Base-by-base conservation (phyloP, 2,888 invertebrate genomes). In the Coecobrya sp. region DNA sequence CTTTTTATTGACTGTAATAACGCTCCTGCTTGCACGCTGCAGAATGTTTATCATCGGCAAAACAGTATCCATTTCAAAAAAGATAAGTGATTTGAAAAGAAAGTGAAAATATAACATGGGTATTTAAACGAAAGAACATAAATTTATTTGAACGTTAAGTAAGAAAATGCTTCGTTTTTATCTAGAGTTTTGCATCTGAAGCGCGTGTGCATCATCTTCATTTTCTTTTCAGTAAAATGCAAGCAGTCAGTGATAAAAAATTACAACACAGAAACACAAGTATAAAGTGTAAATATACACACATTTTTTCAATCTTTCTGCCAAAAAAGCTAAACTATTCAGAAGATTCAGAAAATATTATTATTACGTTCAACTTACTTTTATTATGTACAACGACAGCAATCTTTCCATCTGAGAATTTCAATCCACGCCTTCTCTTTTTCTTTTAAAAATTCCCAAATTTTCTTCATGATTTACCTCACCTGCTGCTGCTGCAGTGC, bases 1-100 rank as follows among this genome's bases (percentile, higher is more conserved):
- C 19, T 27, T 42, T 73, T 73, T 73, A 73, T 42, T 19, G 45
- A 42, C 73, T 73, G 19, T 73, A 73, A 73, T 11, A 65, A 65
- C 73, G 19, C 73, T 45, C 22, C 10, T 45, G n/a, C n/a, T n/a
- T n/a, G n/a, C n/a, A n/a, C n/a, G n/a, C n/a, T 19, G 16, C 11
- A 5, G n/a, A 19, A 19, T 36, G 25, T 68, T n/a, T n/a, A 68
- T 19, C 59, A 36, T 13, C 68, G 68, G 25, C 36, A 13, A 19
- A 65, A n/a, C n/a, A 68, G 36, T 36, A 36, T 36, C 36, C 36
- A 36, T 36, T 36, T 36, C 36, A 68, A 68, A 27, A n/a, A 70
- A 36, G 36, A n/a, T 10, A 70, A 70, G 65, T 27, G 11, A 65
- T 73, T 73, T 73, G 4, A 11, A 73, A 73, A 45, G 36, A 73